Base-by-base conservation (phyloP, 1,140 invertebrate genomes). In the Ceratosolen fusciceps region DNA sequence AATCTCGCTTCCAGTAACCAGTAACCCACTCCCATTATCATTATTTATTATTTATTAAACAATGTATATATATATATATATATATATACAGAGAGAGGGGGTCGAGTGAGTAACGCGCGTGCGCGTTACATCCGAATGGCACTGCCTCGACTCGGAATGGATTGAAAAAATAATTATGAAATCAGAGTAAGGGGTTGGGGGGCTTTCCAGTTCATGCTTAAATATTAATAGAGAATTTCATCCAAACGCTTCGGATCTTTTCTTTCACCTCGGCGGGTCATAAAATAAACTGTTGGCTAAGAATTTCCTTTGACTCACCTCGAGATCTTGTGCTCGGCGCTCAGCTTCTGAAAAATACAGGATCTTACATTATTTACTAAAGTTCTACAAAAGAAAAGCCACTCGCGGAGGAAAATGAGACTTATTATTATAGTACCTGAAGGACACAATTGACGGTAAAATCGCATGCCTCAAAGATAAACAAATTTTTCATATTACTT, bases 241-340 rank as follows among this genome's bases (percentile, higher is more conserved):
- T 65, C 21, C 16, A 26, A 60, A 65, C 16, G 14, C 29, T 26
- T 77, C 43, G 3, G n/a, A 26, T 34, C 43, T 56, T 71, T 31
- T 52, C 19, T 26, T 7, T 67, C 29, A n/a, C 39, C 0, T 9
- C 4, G 5, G 2, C 14, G 1, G 21, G 31, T 39, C n/a, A 19
- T 24, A 58, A 37, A 73, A n/a, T n/a, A 29, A 73, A 58, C 52
- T 31, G 19, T 21, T 10, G 19, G 26, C 39, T 72, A 80, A 84
- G 77, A 78, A 83, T 26, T 78, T 74, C 73, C 75, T 83, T 74
- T 58, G 74, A 82, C 87, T 89, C 85, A 89, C 88, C 84, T 89
- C 88, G 39, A 85, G 83, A 24, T 71, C 58, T 24, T 34, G 10
- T 4, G 24, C 49, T 65, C 78, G 78, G n/a, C 78, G 47, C 14